These are phyloP conservation scores for Orchestes rusci DNA, from an alignment of 2,888 invertebrate species.

Conservation along the genomic window DNA sequence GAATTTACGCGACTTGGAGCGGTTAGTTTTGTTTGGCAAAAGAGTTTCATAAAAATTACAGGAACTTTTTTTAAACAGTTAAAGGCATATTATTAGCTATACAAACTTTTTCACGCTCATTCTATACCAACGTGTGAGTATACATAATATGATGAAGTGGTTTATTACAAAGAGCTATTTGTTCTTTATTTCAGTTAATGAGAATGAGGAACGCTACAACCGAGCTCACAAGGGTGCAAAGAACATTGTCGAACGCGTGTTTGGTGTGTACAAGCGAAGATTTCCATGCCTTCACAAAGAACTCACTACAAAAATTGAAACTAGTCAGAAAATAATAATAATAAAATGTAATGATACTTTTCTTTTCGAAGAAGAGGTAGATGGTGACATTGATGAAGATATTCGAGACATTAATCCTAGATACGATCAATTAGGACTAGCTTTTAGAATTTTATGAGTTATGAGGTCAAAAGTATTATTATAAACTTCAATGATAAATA, in stretches of 20 bases:
- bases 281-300: conserved; percentile 3
- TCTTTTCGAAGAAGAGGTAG: not conserved
- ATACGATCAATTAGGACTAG: not conserved
- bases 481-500: too few relatives aligned
- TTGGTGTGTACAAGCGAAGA: conserved; percentile 9
- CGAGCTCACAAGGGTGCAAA: conserved; percentile 9
- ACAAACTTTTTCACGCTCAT: too few relatives aligned
- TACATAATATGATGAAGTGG: too few relatives aligned
- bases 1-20: too few relatives aligned
- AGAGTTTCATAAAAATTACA: too few relatives aligned
- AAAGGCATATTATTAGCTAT: too few relatives aligned
- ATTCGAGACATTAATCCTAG: not conserved
- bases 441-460: too few relatives aligned
- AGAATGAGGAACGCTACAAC: conserved; percentile 10
- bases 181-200: conserved; percentile 6
- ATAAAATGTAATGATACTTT: conserved; percentile 1
- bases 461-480: too few relatives aligned
- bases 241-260: conserved; percentile 9
- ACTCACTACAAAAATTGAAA: conserved; percentile 6
- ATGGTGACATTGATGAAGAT: not conserved
- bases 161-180: not conserved
- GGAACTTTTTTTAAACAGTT: too few relatives aligned
- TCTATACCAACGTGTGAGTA: too few relatives aligned
- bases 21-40: too few relatives aligned
- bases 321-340: conserved; percentile 1